Evolutionary conservation across 2,888 invertebrate species (phyloP), one percentile per base, ranked within the genome.

Genomic region (Cryptocephalus moraei): DNA sequence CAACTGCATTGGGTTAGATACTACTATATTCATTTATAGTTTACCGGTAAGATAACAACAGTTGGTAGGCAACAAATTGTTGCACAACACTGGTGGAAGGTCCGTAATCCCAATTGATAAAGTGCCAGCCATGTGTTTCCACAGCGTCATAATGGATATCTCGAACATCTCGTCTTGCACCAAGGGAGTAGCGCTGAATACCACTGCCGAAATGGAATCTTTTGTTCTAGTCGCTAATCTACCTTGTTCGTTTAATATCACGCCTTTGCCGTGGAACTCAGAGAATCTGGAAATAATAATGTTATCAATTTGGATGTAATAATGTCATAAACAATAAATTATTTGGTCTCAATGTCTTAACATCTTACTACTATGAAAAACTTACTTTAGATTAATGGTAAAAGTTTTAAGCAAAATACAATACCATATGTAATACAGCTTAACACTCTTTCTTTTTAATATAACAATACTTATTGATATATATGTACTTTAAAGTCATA

Each of bases 131-230:
- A 80, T 82, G 45, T 80, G 78, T 4, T 73, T 70, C 41, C 77
- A 76, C 49, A 82, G 73, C 56, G 81, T 77, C 49, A 78, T 69
- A 45, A 88, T 76, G 47, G 81, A 77, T 33, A 89, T 81, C 75
- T 91, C 91, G 66, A 87, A 91, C 32, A 87, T 69, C 64, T 91
- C 89, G 53, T 86, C 87, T 44, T 79, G 73, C 33, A 80, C 80
- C 13, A 91, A 74, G 12, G 84, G 79, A 1, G 79, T 76, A 0
- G 86, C 80, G 60, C 87, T 87, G 65, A 88, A 84, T 9, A 86
- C 76, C 1, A 91, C 72, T 41, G 63, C 63, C 44, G 62, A 63
- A 33, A 58, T 61, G 31, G 74, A 78, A 56, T 79, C 76, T 41
- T 75, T 70, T 22, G 76, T 71, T 8, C 89, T 49, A n/a, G 57